phyloP scores from a whole-genome alignment of 2,797 vertebrate species.

The Danio jaintianensis region DNA sequence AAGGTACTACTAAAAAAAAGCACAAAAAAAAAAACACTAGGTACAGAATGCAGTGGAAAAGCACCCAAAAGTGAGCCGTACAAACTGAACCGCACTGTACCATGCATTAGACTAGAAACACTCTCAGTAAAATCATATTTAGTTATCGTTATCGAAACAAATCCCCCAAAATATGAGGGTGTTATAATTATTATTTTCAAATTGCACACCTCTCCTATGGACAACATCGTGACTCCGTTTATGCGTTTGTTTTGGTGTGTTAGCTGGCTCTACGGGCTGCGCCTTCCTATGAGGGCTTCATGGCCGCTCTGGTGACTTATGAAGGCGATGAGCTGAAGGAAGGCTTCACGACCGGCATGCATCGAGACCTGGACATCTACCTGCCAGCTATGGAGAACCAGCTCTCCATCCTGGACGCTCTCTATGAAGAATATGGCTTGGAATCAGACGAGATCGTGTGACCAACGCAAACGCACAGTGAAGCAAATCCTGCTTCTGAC shows the following conservation, averaged over 20 bases:
- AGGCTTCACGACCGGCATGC: slow-evolving; percentile 84
- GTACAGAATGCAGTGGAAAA: too few relatives aligned
- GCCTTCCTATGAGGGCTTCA: slow-evolving; percentile 90
- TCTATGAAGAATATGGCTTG: slow-evolving; percentile 93
- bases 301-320: slow-evolving; percentile 86
- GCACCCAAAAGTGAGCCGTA: too few relatives aligned
- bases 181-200: too few relatives aligned
- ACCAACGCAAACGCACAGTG: slow-evolving; percentile 56
- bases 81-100: too few relatives aligned
- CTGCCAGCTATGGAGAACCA: slow-evolving; percentile 95
- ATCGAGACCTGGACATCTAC: slow-evolving; percentile 89
- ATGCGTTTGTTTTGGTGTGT: background rate
- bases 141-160: too few relatives aligned
- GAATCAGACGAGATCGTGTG: slow-evolving; percentile 98
- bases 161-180: too few relatives aligned
- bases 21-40: too few relatives aligned
- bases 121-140: too few relatives aligned
- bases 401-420: slow-evolving; percentile 88
- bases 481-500: slow-evolving; percentile 10
- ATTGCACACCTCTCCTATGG: too few relatives aligned
- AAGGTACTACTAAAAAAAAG: too few relatives aligned
- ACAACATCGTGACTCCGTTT: background rate
- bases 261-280: slow-evolving; percentile 95
- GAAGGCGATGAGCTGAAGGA: slow-evolving; percentile 87
- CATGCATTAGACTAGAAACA: too few relatives aligned